Evolutionary conservation across 2,113 vertebrate genomes (phyloP).

Genomic region (Embiotoca jacksoni): DNA sequence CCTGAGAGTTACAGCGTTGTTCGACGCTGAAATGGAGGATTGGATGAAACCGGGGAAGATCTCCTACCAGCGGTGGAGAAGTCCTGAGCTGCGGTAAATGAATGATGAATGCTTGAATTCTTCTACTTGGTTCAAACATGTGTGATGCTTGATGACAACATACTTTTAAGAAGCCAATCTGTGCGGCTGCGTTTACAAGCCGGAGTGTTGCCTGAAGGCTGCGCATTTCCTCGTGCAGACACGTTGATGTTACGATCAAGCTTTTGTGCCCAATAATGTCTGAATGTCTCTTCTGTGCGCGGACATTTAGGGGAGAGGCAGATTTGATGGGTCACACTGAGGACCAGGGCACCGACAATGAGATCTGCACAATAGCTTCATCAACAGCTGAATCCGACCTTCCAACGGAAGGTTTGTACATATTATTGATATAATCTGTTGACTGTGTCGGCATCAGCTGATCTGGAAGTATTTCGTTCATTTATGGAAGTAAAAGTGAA

Average conservation of each 20-base stretch:
- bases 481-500: too few relatives aligned
- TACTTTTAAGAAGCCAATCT: too few relatives aligned
- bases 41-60: neutral
- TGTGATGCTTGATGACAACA: neutral
- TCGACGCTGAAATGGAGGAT: conserved; percentile 46
- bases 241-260: neutral
- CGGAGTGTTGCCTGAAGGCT: neutral
- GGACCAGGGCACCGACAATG: conserved; percentile 44
- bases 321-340: conserved; percentile 15
- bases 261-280: neutral
- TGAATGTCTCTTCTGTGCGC: neutral
- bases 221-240: neutral
- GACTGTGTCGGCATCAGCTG: too few relatives aligned
- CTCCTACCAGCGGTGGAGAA: conserved; percentile 60
- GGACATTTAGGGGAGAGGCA: conserved; percentile 30
- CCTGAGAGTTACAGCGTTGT: neutral
- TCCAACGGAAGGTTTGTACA: conserved; percentile 43
- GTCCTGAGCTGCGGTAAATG: conserved; percentile 54
- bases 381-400: too few relatives aligned
- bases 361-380: conserved; percentile 49
- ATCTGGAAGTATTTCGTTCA: too few relatives aligned
- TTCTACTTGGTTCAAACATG: neutral
- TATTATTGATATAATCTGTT: too few relatives aligned
- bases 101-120: neutral
- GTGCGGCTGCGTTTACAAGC: neutral